These are phyloP conservation scores for Melanotaenia nigrans DNA, from an alignment of 2,797 vertebrate genomes.

Conservation along the genomic window DNA sequence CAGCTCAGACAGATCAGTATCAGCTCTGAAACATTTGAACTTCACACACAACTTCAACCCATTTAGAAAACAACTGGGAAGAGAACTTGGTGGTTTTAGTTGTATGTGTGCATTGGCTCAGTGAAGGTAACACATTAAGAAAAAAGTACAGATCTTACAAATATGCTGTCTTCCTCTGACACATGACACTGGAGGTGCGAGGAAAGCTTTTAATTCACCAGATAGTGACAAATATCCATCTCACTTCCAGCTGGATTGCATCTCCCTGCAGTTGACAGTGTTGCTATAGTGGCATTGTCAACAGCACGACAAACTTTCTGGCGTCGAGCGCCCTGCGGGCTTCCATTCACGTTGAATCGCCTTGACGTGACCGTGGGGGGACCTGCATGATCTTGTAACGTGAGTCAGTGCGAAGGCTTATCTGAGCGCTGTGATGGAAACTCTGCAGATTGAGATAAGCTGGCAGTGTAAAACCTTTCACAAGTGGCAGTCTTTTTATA, in stretches of 20 bases:
- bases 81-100: constrained; percentile 32
- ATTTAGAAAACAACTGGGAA: constrained; percentile 29
- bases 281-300: constrained; percentile 61
- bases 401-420: constrained; percentile 54
- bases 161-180: constrained; percentile 29
- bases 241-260: constrained; percentile 10
- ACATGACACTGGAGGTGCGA: constrained; percentile 12
- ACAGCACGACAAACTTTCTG: constrained; percentile 45
- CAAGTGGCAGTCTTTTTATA: constrained; percentile 67
- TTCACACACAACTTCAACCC: constrained; percentile 16
- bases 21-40: constrained; percentile 48
- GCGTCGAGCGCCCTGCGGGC: constrained; percentile 24
- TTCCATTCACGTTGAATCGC: constrained; percentile 50
- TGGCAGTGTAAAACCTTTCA: constrained; percentile 53
- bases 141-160: constrained; percentile 27
- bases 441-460: constrained; percentile 70
- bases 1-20: constrained; percentile 40
- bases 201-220: constrained; percentile 31
- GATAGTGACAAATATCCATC: constrained; percentile 30
- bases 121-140: constrained; percentile 5
- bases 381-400: constrained; percentile 57
- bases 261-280: constrained; percentile 40
- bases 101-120: constrained; percentile 46
- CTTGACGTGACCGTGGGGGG: constrained; percentile 51
- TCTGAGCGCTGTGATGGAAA: constrained; percentile 66